phyloP scores from a whole-genome alignment of 2,797 vertebrate species.

The Brachyalestes nurse region DNA sequence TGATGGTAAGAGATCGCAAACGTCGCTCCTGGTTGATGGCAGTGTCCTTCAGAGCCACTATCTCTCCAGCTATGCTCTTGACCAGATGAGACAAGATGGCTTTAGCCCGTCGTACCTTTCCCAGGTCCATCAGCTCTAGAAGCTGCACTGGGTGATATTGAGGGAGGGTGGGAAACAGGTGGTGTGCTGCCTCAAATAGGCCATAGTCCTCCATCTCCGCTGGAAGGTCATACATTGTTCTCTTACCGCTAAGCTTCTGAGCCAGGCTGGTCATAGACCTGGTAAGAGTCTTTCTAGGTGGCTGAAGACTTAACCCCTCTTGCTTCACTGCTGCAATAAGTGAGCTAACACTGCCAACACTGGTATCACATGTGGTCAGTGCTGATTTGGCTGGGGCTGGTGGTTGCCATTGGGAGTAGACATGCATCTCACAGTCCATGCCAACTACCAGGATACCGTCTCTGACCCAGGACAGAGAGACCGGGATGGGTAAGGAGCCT shows the following conservation, averaged over 20 bases:
- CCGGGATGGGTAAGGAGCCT: conserved; percentile 89
- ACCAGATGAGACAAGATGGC: conserved; percentile 96
- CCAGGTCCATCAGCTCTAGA: conserved; percentile 96
- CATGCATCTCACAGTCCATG: conserved; percentile 99
- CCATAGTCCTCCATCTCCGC: conserved; percentile 92
- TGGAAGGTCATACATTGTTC: conserved; percentile 79
- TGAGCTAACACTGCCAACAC: conserved; percentile 84
- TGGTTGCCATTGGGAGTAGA: conserved; percentile 98
- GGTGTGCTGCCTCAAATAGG: conserved; percentile 95
- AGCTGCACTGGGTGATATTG: conserved; percentile 97
- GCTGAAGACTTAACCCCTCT: conserved; percentile 71
- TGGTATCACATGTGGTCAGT: conserved; percentile 72
- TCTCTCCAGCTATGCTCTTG: conserved; percentile 96
- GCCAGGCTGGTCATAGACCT: conserved; percentile 96
- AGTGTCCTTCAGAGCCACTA: conserved; percentile 87
- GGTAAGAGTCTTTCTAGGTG: conserved; percentile 85
- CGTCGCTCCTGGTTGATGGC: conserved; percentile 82
- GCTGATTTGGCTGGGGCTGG: conserved; percentile 74
- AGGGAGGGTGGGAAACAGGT: conserved; percentile 91
- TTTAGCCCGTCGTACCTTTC: conserved; percentile 93
- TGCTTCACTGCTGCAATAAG: conserved; percentile 84
- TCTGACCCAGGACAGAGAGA: conserved; percentile 96
- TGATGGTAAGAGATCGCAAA: conserved; percentile 90
- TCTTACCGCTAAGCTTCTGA: conserved; percentile 94
- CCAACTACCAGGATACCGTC: conserved; percentile 97